Conservation (phyloP, 2,113 vertebrate species). For the Gnathonemus longibarbis region DNA sequence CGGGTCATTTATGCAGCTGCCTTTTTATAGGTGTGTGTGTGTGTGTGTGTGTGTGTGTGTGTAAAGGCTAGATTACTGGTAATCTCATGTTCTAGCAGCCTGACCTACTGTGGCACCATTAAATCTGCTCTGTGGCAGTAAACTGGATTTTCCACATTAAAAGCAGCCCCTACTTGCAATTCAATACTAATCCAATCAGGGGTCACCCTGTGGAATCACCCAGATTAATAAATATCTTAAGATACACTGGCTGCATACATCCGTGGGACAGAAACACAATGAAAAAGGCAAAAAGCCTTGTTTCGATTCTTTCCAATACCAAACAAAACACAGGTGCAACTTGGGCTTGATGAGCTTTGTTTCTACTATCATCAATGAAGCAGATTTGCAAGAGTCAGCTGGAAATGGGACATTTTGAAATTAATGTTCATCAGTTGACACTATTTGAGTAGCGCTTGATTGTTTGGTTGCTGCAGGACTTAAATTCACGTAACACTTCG, state of each 20-base stretch:
- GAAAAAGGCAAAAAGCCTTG: not conserved
- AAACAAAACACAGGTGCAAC: not conserved
- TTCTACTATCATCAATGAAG: not conserved
- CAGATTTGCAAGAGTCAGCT: not conserved
- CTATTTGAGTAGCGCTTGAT: not conserved
- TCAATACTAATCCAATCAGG: not conserved
- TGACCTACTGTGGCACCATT: not conserved
- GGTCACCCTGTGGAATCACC: no score
- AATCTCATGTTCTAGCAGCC: not conserved
- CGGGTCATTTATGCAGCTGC: constrained; percentile 43
- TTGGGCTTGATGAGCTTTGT: not conserved
- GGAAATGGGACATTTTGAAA: not conserved
- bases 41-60: not conserved
- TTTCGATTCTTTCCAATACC: not conserved
- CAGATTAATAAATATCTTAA: not conserved
- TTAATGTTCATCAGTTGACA: not conserved
- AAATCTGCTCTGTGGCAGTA: not conserved
- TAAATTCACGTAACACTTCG: no score
- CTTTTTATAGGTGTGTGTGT: constrained; percentile 40
- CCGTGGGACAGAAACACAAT: not conserved
- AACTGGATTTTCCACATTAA: not conserved
- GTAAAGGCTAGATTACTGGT: not conserved
- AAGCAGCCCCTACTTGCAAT: not conserved
- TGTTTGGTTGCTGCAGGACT: not conserved
- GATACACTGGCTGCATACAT: not conserved